These are phyloP conservation scores for Brenthis daphne DNA, from an alignment of 2,888 invertebrate genomes.

Conservation along the genomic window DNA sequence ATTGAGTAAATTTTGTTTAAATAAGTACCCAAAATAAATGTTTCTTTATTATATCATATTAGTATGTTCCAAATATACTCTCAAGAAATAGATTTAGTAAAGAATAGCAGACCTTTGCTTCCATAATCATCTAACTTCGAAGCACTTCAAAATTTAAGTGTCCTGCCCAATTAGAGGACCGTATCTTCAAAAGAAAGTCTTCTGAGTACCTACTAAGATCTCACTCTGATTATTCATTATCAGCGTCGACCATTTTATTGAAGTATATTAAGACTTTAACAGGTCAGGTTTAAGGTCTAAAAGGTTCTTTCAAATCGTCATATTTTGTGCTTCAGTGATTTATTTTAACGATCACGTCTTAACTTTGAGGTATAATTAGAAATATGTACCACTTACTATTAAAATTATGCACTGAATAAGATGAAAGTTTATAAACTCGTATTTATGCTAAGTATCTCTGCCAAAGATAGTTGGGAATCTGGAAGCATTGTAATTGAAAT, in stretches of 20 bases:
- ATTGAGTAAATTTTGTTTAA: no score
- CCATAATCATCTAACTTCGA: no score
- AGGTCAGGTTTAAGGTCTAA: constrained; percentile 9
- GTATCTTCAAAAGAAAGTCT: constrained; percentile 8
- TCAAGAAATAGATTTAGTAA: no score
- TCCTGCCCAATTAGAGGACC: constrained; percentile 3
- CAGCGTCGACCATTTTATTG: constrained; percentile 20
- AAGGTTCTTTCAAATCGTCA: constrained; percentile 16
- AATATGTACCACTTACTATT: constrained; percentile 5
- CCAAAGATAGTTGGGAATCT: no score
- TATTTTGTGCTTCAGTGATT: constrained; percentile 13
- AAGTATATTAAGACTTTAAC: constrained; percentile 15
- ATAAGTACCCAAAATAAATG: no score
- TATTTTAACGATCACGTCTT: constrained; percentile 19
- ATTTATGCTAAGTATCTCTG: no score
- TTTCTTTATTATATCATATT: no score
- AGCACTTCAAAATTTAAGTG: no score
- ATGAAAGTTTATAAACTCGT: no score
- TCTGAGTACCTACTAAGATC: constrained; percentile 7
- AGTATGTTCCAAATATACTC: no score
- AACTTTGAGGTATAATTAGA: constrained; percentile 7
- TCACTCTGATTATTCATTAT: constrained; percentile 20
- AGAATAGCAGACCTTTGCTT: no score
- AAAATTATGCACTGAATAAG: background rate
- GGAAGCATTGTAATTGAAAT: no score